Evolutionary conservation across 2,797 vertebrate species (phyloP), one percentile per base, ranked within the genome.

Genomic region (Acipenser ruthenus): DNA sequence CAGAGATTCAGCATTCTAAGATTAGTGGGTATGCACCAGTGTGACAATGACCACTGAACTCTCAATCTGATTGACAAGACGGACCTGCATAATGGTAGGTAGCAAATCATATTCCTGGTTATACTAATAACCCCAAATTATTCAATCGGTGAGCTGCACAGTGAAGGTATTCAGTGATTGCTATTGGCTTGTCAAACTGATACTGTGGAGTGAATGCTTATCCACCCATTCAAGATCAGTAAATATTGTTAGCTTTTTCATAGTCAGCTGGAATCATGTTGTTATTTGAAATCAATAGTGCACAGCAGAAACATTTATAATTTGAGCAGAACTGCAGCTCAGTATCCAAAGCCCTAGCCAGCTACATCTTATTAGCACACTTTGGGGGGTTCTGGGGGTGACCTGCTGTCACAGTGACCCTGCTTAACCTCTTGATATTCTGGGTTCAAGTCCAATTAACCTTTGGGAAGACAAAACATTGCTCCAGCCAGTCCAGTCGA

Each of bases 381-480:
- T 90, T 89, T 90, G 77, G 50, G 78, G 76, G 71, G 71, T 69
- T 83, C 2, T 1, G 23, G 23, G 23, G 84, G 85, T 78, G 77
- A 37, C 88, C 88, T 90, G 85, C 90, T 93, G 91, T 91, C 88
- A 87, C 82, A 75, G 76, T 93, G 93, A 95, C 94, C 94, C 84
- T 79, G 84, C 73, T 86, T 92, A 94, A 97, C 95, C 95, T 94
- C 92, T 92, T 95, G 92, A 96, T 94, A 95, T 94, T 91, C 91
- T 79, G 82, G 90, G 95, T 95, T 97, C 94, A 96, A 95, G 94
- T 97, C 92, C 89, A 97, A 97, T 97, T 97, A 97, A 96, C 95
- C 95, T 94, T 88, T 90, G 75, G 72, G 82, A 88, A 83, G 88
- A 87, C 86, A 86, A 84, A 82, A 89, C 92, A 93, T 90, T 90